phyloP scores from a whole-genome alignment of 2,888 invertebrate species.

The Diarsia rubi region DNA sequence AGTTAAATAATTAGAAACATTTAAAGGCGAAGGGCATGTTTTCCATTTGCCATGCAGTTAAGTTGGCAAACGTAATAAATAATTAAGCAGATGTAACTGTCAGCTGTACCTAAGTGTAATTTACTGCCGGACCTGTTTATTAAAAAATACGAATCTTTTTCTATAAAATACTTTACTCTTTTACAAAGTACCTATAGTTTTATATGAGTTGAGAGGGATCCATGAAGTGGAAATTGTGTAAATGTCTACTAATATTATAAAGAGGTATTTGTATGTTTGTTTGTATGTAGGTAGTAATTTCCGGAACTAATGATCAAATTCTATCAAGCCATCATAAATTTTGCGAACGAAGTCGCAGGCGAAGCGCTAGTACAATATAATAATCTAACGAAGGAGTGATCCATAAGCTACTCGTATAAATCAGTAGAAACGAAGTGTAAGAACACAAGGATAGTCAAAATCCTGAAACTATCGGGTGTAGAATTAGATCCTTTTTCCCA shows the following conservation, averaged over 20 bases:
- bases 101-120: constrained; percentile 59
- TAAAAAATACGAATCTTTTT: constrained; percentile 28
- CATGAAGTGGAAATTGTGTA: background rate
- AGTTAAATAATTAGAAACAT: constrained; percentile 14
- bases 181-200: background rate
- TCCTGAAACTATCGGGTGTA: background rate
- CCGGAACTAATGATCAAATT: too few relatives aligned
- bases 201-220: background rate
- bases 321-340: too few relatives aligned
- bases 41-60: constrained; percentile 23
- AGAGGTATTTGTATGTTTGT: too few relatives aligned
- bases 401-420: background rate
- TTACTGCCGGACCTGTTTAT: constrained; percentile 42
- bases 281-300: too few relatives aligned
- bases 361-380: background rate
- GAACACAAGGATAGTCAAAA: background rate
- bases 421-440: background rate
- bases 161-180: constrained; percentile 1
- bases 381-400: too few relatives aligned
- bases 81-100: constrained; percentile 66
- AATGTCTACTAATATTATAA: background rate
- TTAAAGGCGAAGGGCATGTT: constrained; percentile 18
- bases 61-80: constrained; percentile 46
- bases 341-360: too few relatives aligned
- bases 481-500: background rate